These are phyloP conservation scores for Urocolius indicus DNA, from an alignment of 2,113 vertebrate genomes.

Conservation along the genomic window DNA sequence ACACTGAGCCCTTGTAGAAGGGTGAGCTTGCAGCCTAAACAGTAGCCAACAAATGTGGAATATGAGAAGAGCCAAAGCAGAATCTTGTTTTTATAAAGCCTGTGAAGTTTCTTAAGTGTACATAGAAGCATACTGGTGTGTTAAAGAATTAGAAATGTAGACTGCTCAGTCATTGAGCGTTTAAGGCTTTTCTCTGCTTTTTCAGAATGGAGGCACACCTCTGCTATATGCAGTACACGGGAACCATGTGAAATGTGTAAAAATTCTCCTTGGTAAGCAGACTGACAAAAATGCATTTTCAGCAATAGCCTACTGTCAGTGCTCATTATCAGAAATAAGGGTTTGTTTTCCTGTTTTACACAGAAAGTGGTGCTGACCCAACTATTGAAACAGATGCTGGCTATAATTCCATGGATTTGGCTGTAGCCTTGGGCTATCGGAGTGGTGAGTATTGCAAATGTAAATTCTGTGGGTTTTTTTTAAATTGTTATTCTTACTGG, in stretches of 20 bases:
- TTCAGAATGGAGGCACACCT: slow-evolving; percentile 95
- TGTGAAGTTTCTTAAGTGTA: background rate
- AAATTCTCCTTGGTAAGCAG: slow-evolving; percentile 91
- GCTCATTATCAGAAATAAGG: background rate
- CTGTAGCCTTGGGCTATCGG: slow-evolving; percentile 94
- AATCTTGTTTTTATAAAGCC: background rate
- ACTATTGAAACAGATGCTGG: slow-evolving; percentile 96
- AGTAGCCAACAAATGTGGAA: background rate
- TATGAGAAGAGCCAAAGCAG: background rate
- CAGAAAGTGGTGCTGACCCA: slow-evolving; percentile 94
- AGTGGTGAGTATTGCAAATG: slow-evolving; percentile 82
- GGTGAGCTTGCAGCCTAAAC: background rate
- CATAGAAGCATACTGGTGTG: background rate
- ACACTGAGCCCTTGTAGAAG: background rate
- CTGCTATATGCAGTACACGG: slow-evolving; percentile 97
- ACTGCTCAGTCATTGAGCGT: background rate
- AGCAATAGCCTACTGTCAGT: background rate
- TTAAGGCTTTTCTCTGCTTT: slow-evolving; percentile 27
- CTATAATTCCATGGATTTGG: slow-evolving; percentile 98
- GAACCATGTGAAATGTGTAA: slow-evolving; percentile 96
- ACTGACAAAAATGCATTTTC: background rate
- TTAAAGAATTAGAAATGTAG: background rate
- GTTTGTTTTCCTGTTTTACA: slow-evolving; percentile 26
- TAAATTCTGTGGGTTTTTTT: background rate
- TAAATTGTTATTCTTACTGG: background rate